A percentile compares a stretch with the other conserved stretches of the same genome.
These are phyloP conservation scores for Ariolimax columbianus DNA, from an alignment of 2,888 invertebrate genomes.

Conservation along the genomic window DNA sequence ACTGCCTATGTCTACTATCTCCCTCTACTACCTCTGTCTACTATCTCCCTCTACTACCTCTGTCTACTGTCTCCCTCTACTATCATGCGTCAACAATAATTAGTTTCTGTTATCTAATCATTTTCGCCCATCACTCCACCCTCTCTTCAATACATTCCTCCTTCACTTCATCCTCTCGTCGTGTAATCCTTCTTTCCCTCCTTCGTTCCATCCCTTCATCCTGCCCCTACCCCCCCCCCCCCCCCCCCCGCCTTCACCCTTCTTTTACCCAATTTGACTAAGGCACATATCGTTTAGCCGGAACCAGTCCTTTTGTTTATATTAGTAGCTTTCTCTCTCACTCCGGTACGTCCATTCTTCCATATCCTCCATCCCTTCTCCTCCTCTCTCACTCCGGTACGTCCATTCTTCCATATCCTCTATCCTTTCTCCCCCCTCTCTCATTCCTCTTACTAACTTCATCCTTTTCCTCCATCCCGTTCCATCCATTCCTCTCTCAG, in stretches of 20 bases:
- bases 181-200: neutral
- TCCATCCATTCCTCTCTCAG: conserved; percentile 19
- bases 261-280: neutral
- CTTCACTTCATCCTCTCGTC: conserved; percentile 7
- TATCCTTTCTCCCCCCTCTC: neutral
- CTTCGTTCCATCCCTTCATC: neutral
- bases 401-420: neutral
- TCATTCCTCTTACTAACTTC: conserved; percentile 32
- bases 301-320: no score
- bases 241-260: neutral
- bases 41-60: no score
- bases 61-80: no score
- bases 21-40: no score
- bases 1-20: no score
- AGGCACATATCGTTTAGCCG: neutral
- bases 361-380: neutral
- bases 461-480: no score
- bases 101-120: neutral
- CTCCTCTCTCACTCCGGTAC: neutral
- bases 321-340: conserved; percentile 15
- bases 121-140: neutral
- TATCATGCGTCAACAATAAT: no score
- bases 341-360: neutral
- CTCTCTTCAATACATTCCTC: no score
- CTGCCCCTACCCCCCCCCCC: no score